Evolutionary conservation across 1,140 invertebrate species (phyloP), one percentile per base, ranked within the genome.

Genomic region (Tetramorium simillimum): DNA sequence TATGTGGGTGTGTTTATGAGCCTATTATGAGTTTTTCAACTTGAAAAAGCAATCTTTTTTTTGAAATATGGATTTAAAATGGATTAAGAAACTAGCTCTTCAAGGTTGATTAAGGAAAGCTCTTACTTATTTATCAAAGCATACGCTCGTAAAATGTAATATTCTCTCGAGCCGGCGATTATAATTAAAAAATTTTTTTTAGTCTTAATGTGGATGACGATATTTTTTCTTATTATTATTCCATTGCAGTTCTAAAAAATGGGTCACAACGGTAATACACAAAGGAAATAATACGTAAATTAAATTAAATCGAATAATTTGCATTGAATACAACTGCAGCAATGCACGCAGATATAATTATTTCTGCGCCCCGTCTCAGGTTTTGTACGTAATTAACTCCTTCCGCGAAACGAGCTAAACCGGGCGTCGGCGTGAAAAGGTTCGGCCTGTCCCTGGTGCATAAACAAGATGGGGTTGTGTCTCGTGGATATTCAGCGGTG

Each of bases 381-480:
- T 82, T 82, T 82, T 72, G 80, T 46, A 37, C 24, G 14, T 60
- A 82, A 82, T 73, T 82, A 82, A 82, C 65, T 82, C 80, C 67
- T 70, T 60, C 78, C 53, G 37, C 40, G 65, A 46, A 82, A 82
- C 40, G 65, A 72, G 67, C 67, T 60, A 72, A 70, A 73, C 67
- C 53, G 18, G 53, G 53, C 62, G 67, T 60, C 51, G 80, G 67
- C 21, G 53, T 58, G 67, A 72, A 58, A 72, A 82, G 80, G 37
- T 46, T 72, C 67, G 65, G 65, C 58, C 40, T 82, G 53, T 82
- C 80, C 53, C 67, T 24, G 37, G 67, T 60, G 80, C 40, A 60
- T 82, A 82, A 82, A 82, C 80, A 70, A 82, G 67, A 73, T 72
- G 60, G 40, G 67, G 67, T 60, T 72, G 67, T 24, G 53, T 73